Conservation (phyloP, 2,888 invertebrate species). For the Eumacrocentrus americanus region DNA sequence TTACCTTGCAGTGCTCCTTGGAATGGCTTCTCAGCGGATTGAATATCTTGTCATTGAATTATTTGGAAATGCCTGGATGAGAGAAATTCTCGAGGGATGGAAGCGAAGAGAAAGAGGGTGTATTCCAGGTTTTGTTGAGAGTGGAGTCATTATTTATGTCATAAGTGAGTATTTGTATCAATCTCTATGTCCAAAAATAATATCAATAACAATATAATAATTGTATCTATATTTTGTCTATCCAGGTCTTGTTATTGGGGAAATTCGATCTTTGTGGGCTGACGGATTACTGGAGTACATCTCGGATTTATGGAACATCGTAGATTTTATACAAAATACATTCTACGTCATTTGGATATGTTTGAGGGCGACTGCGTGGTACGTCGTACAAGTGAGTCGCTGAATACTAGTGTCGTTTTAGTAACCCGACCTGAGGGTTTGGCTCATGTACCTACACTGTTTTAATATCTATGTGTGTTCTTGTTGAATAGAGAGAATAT, state of each 20-base stretch:
- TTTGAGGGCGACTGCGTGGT: constrained; percentile 86
- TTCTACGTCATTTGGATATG: constrained; percentile 95
- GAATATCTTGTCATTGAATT: constrained; percentile 82
- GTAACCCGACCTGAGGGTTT: background rate
- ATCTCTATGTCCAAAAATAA: no score
- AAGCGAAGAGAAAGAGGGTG: constrained; percentile 79
- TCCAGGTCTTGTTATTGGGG: constrained; percentile 91
- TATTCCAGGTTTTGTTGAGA: constrained; percentile 80
- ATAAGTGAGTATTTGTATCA: constrained; percentile 76
- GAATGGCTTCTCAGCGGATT: constrained; percentile 91
- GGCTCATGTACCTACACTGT: constrained; percentile 31
- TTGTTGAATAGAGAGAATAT: constrained; percentile 68
- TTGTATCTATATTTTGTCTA: background rate
- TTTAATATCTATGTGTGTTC: constrained; percentile 36
- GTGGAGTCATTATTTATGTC: constrained; percentile 85
- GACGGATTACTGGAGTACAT: constrained; percentile 91
- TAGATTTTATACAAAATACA: constrained; percentile 95
- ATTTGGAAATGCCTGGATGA: constrained; percentile 79
- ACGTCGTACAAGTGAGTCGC: constrained; percentile 80
- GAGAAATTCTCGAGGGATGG: constrained; percentile 77
- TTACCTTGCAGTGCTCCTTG: constrained; percentile 76
- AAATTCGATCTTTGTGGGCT: constrained; percentile 89
- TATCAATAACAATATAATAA: background rate
- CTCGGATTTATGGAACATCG: constrained; percentile 96
- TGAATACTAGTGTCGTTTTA: constrained; percentile 6